Percentiles rank a stretch among this genome's conserved stretches.
These are phyloP conservation scores for Cydia amplana DNA, from an alignment of 1,140 invertebrate genomes.

Conservation along the genomic window DNA sequence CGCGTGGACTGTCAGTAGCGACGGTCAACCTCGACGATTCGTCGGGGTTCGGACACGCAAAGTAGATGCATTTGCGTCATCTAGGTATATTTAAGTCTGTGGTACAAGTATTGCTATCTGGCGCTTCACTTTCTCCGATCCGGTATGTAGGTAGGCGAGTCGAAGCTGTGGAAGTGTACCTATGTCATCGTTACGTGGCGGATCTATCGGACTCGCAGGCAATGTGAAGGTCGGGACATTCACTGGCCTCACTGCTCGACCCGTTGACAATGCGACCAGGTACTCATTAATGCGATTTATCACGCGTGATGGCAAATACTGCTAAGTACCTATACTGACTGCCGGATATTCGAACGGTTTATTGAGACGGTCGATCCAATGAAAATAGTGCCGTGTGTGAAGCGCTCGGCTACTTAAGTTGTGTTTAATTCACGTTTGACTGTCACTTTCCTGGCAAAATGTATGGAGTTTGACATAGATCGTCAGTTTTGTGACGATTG, in stretches of 20 bases:
- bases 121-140: constrained; percentile 46
- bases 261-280: constrained; percentile 17
- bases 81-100: too few relatives aligned
- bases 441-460: too few relatives aligned
- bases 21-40: too few relatives aligned
- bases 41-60: too few relatives aligned
- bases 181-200: constrained; percentile 53
- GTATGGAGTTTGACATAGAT: too few relatives aligned
- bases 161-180: constrained; percentile 39
- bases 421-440: too few relatives aligned
- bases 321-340: neutral
- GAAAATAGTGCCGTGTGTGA: too few relatives aligned
- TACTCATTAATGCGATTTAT: constrained; percentile 26
- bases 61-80: too few relatives aligned
- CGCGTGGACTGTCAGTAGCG: too few relatives aligned
- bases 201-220: constrained; percentile 45
- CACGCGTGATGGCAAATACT: neutral
- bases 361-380: neutral
- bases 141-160: constrained; percentile 41
- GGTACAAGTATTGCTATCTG: constrained; percentile 8
- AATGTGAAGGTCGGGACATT: constrained; percentile 67
- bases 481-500: too few relatives aligned
- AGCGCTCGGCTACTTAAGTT: too few relatives aligned
- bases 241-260: constrained; percentile 48
- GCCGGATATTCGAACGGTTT: neutral